Evolutionary conservation across 2,113 vertebrate species (phyloP).

Genomic region (Catharus minimus): DNA sequence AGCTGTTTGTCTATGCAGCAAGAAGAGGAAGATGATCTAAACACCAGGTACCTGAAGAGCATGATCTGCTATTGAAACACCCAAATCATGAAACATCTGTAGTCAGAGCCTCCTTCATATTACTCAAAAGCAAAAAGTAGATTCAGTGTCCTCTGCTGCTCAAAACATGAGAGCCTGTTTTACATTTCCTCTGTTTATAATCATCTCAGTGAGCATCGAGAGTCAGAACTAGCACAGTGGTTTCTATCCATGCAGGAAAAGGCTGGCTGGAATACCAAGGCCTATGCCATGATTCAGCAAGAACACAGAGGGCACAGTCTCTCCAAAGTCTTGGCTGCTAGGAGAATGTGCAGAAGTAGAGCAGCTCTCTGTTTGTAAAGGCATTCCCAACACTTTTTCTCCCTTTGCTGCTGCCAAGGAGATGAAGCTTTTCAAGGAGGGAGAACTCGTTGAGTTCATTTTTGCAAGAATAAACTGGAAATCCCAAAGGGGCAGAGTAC

Average conservation of each 20-base stretch:
- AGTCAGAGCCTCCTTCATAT: neutral
- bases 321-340: neutral
- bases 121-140: neutral
- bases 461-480: neutral
- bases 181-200: neutral
- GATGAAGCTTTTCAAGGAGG: neutral
- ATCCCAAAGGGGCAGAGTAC: neutral
- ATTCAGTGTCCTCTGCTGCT: neutral
- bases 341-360: neutral
- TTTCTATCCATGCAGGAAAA: neutral
- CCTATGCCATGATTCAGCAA: neutral
- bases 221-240: neutral
- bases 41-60: neutral
- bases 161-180: neutral
- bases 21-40: neutral
- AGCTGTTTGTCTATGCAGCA: neutral
- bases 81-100: neutral
- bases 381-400: neutral
- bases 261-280: neutral
- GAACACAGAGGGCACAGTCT: neutral
- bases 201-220: neutral
- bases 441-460: neutral
- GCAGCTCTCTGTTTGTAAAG: neutral
- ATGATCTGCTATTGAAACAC: neutral
- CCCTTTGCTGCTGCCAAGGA: neutral